Conservation (phyloP, 2,113 vertebrate genomes). For the Platanista minor region DNA sequence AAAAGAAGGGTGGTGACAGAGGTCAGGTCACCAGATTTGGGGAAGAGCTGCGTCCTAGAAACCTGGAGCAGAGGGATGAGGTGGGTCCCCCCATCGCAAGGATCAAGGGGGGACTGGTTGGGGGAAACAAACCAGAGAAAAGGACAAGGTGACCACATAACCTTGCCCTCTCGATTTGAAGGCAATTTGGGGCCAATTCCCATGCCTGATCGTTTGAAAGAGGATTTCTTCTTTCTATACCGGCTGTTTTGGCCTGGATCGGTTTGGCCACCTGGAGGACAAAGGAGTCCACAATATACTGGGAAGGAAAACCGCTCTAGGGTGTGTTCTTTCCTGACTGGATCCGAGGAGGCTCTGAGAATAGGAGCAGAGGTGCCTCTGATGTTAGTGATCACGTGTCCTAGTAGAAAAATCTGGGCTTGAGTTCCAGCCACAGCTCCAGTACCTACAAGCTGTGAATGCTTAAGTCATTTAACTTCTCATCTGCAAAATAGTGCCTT, state of each 20-base stretch:
- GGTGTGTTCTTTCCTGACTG: neutral
- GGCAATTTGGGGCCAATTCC: neutral
- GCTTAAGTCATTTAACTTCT: neutral
- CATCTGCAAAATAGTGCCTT: neutral
- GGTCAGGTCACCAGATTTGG: neutral
- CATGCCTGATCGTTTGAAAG: neutral
- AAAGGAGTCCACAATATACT: neutral
- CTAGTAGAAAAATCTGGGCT: neutral
- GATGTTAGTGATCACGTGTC: too few relatives aligned
- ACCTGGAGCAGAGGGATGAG: neutral
- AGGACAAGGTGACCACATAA: too few relatives aligned
- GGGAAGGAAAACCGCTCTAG: neutral
- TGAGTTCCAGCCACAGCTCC: rapidly evolving
- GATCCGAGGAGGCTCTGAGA: neutral
- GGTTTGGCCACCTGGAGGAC: neutral
- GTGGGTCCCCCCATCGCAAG: neutral
- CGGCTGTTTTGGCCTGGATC: neutral
- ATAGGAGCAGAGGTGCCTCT: neutral
- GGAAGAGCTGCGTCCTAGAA: neutral
- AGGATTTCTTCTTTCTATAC: neutral
- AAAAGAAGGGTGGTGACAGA: neutral
- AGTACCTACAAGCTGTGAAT: neutral
- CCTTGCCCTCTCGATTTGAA: neutral
- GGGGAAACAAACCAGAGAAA: too few relatives aligned
- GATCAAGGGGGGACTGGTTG: neutral